A percentile compares a stretch with the other conserved stretches of the same genome.
Conservation (phyloP, 2,113 vertebrate genomes). For the Opisthocomus hoazin region DNA sequence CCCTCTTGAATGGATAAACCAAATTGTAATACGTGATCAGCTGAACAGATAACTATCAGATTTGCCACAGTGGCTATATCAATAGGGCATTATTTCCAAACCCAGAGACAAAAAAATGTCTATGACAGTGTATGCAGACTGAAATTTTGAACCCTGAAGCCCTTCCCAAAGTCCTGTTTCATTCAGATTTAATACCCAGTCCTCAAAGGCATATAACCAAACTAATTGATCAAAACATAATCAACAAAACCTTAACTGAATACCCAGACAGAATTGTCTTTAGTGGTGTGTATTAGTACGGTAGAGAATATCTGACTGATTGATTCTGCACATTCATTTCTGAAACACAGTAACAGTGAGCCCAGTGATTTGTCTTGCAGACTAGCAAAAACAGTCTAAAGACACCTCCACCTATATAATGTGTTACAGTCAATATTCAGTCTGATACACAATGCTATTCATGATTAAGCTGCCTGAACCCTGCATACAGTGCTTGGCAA, state of each 20-base stretch:
- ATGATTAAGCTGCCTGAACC: background rate
- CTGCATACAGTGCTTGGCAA: background rate
- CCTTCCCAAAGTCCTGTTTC: background rate
- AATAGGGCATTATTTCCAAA: background rate
- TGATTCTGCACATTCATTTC: background rate
- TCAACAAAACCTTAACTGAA: background rate
- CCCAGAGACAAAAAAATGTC: background rate
- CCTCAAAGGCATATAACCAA: background rate
- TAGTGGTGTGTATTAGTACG: background rate
- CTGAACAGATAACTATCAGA: background rate
- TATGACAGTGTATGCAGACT: background rate
- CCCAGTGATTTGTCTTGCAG: background rate
- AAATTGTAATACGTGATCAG: background rate
- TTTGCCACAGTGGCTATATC: background rate
- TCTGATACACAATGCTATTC: background rate
- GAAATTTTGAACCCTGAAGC: background rate
- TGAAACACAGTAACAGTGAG: background rate
- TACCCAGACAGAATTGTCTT: background rate
- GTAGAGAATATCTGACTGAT: background rate
- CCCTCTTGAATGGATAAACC: background rate
- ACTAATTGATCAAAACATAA: background rate
- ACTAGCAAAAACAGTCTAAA: background rate
- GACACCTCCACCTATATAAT: background rate
- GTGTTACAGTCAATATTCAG: background rate
- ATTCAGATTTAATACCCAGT: background rate